These are phyloP conservation scores for Melieria omissa DNA, from an alignment of 2,888 invertebrate genomes.

Conservation along the genomic window DNA sequence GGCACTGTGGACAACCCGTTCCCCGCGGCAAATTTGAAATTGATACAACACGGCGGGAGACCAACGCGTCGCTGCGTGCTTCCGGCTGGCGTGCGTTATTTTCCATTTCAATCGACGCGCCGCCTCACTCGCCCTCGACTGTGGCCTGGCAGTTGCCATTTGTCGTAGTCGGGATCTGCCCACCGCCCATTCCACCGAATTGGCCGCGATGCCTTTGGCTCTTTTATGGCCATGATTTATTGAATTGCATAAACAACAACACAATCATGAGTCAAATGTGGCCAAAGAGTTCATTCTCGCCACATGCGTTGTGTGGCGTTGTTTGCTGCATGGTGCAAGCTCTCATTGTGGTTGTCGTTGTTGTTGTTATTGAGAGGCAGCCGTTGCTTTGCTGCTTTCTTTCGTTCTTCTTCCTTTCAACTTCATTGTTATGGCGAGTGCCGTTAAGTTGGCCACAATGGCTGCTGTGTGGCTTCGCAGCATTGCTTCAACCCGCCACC, in stretches of 20 bases:
- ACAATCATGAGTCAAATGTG: conserved; percentile 58
- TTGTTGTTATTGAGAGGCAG: conserved; percentile 41
- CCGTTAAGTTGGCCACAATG: conserved; percentile 48
- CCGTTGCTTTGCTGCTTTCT: conserved; percentile 19
- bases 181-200: not conserved
- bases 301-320: conserved; percentile 23
- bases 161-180: not conserved
- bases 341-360: not conserved
- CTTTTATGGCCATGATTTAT: conserved; percentile 60
- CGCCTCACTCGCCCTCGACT: conserved; percentile 48
- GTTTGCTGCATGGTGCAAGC: not conserved
- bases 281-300: conserved; percentile 45
- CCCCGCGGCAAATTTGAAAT: conserved; percentile 58
- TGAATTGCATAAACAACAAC: conserved; percentile 64
- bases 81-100: conserved; percentile 26
- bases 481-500: too few relatives aligned
- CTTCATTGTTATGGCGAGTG: conserved; percentile 34
- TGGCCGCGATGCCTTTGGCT: too few relatives aligned
- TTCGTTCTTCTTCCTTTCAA: not conserved
- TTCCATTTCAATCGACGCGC: conserved; percentile 39
- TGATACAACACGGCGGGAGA: conserved; percentile 56
- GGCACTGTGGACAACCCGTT: not conserved
- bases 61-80: conserved; percentile 39
- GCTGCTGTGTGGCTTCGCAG: too few relatives aligned
- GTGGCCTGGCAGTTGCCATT: conserved; percentile 41